Evolutionary conservation across 2,113 vertebrate species (phyloP), one percentile per base, ranked within the genome.

Genomic region (Pelmatolapia mariae): DNA sequence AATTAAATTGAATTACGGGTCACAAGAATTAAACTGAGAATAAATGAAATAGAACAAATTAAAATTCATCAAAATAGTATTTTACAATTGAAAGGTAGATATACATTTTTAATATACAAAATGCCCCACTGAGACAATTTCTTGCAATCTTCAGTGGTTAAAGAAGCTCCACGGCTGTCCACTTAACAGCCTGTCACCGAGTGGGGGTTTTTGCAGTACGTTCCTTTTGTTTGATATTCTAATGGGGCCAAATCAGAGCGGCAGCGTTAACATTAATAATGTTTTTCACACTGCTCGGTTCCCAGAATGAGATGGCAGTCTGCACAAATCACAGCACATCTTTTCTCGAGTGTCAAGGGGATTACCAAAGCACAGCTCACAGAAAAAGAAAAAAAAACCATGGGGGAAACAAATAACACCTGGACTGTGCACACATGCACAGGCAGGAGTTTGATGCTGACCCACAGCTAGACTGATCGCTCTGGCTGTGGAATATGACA

Each of bases 261-360:
- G 12, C 40, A 5, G 61, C 26, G 7, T 85, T 79, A 71, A 33
- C 7, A 19, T 36, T 33, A 71, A 73, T 50, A 76, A 31, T 36
- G 8, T n/a, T 29, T 80, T 84, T 86, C 81, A 84, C 82, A 80
- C 19, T 36, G 16, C 2, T 76, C 8, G 31, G 9, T 52, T 45
- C n/a, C n/a, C 52, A 88, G 8, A 50, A 79, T n/a, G 45, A 66
- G 79, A 86, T 10, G 15, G 4, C 47, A 45, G 56, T 83, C 59
- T 40, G 43, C 53, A 84, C 83, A 88, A 89, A 89, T 88, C 66
- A 86, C 16, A 80, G 82, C 56, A 56, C 53, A 86, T 26, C 47
- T 33, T 71, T 86, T 63, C 29, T 52, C 73, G 33, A 57, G 36
- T 83, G 38, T 45, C 24, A 43, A 47, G 31, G 33, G 82, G 59